phyloP scores from a whole-genome alignment of 2,888 invertebrate genomes.

The Pammene fasciana region DNA sequence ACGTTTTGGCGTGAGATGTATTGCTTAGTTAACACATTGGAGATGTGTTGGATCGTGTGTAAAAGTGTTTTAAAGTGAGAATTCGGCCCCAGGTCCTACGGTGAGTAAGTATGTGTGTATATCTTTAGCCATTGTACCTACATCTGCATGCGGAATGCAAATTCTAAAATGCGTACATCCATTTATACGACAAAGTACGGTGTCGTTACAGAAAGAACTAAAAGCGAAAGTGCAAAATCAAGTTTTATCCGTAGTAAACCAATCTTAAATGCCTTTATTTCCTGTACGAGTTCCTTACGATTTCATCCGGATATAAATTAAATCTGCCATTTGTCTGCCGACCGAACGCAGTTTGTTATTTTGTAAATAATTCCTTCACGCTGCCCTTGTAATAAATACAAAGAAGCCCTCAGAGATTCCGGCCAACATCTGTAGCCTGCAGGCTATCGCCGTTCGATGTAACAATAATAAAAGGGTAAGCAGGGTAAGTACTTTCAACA shows the following conservation, averaged over 20 bases:
- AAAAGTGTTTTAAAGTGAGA: too few relatives aligned
- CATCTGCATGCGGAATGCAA: background rate
- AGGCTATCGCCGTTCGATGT: background rate
- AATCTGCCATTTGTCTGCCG: constrained; percentile 13
- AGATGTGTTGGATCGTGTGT: too few relatives aligned
- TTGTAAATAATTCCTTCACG: constrained; percentile 12
- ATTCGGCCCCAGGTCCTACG: too few relatives aligned
- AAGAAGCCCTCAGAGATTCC: background rate
- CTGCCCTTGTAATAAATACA: constrained; percentile 10
- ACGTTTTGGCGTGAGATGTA: too few relatives aligned
- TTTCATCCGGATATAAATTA: constrained; percentile 19
- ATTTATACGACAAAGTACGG: background rate
- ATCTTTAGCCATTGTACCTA: too few relatives aligned
- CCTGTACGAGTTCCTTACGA: background rate
- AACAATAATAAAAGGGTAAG: background rate
- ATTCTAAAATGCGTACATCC: background rate
- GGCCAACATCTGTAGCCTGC: background rate
- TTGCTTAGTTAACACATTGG: too few relatives aligned
- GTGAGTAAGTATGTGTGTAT: background rate
- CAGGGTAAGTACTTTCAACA: background rate
- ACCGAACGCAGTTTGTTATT: constrained; percentile 11
- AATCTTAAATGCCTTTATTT: constrained; percentile 10
- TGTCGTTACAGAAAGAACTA: background rate
- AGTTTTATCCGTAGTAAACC: constrained; percentile 1
- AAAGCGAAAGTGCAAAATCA: constrained; percentile 3